phyloP scores from a whole-genome alignment of 2,888 invertebrate species.

The Scaptodrosophila latifasciaeformis region DNA sequence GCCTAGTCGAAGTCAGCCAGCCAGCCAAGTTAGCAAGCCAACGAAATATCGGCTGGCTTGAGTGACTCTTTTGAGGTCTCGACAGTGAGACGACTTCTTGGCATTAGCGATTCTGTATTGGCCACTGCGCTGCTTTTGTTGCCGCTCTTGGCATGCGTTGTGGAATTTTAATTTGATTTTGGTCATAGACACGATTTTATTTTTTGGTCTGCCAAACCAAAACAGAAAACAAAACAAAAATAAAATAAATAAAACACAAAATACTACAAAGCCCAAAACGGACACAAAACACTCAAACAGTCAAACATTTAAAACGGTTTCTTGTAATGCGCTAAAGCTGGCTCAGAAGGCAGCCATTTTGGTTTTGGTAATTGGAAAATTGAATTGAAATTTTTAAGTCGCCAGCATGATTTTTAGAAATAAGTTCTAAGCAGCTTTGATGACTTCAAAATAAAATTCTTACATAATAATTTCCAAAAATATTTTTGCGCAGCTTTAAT shows the following conservation, averaged over 20 bases:
- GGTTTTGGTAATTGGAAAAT: neutral
- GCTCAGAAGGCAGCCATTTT: neutral
- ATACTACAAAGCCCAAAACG: slow-evolving; percentile 25
- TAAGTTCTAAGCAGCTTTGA: slow-evolving; percentile 23
- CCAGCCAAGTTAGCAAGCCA: neutral
- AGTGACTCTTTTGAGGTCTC: slow-evolving; percentile 19
- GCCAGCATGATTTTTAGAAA: neutral
- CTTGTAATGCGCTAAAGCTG: neutral
- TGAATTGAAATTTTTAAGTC: neutral
- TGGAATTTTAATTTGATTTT: slow-evolving; percentile 70
- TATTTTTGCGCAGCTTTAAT: slow-evolving; percentile 24
- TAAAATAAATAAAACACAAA: slow-evolving; percentile 14
- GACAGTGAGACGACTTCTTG: slow-evolving; percentile 58
- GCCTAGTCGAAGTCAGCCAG: slow-evolving; percentile 4
- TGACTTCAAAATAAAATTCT: slow-evolving; percentile 28
- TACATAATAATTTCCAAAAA: slow-evolving; percentile 44
- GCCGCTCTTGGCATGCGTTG: slow-evolving; percentile 59
- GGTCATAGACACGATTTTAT: slow-evolving; percentile 68
- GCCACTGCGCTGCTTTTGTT: slow-evolving; percentile 19
- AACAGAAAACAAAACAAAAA: slow-evolving; percentile 12
- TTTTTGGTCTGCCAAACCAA: slow-evolving; percentile 45
- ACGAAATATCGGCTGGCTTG: neutral
- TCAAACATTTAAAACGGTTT: neutral
- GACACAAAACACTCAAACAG: neutral
- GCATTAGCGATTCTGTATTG: slow-evolving; percentile 57